Percentiles rank a stretch among this genome's conserved stretches.
Evolutionary conservation across 2,888 invertebrate species (phyloP).

Genomic region (Resseliella maxima): DNA sequence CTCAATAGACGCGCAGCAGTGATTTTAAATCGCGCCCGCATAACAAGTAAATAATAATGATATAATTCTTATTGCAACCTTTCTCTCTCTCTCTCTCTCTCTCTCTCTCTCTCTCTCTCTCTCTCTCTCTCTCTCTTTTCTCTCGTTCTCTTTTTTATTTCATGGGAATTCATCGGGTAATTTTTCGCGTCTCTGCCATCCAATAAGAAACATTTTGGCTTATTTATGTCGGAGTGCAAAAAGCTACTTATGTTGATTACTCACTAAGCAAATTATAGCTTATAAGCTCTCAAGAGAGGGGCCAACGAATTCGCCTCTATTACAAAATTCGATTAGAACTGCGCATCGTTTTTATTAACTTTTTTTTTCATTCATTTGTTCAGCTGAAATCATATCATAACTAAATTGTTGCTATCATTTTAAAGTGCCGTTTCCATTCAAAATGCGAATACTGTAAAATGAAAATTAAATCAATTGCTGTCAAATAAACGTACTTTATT

Average conservation of each 20-base stretch:
- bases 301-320: not conserved
- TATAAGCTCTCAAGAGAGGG: not conserved
- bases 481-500: not conserved
- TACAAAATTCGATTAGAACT: not conserved
- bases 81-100: not conserved
- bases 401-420: not conserved
- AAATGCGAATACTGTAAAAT: slow-evolving; percentile 8
- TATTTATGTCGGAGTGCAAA: not conserved
- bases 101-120: not conserved
- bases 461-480: slow-evolving; percentile 16
- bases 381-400: not conserved
- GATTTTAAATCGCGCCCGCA: not conserved
- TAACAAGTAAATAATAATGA: slow-evolving; percentile 34
- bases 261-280: not conserved
- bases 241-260: slow-evolving; percentile 36
- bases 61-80: not conserved
- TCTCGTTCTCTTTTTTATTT: not conserved
- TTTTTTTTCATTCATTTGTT: not conserved
- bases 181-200: not conserved
- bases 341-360: not conserved
- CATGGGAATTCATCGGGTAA: not conserved
- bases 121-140: too few relatives aligned
- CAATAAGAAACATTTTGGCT: not conserved
- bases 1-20: not conserved
- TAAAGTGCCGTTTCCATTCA: not conserved